These are phyloP conservation scores for Lophotis ruficrista DNA, from an alignment of 2,113 vertebrate genomes.

Conservation along the genomic window DNA sequence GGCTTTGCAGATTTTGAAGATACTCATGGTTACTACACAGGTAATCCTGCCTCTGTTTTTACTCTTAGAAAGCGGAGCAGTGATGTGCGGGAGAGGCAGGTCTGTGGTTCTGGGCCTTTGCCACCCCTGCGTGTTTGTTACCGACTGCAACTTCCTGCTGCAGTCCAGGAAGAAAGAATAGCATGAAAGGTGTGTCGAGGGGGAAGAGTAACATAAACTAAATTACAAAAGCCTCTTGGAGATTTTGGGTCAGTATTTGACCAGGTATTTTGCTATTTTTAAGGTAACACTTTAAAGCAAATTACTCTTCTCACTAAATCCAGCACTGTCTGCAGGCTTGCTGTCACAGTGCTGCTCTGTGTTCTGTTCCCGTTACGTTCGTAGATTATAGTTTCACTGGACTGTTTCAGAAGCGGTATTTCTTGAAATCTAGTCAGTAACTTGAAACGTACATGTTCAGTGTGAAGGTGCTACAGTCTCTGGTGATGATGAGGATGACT, in stretches of 20 bases:
- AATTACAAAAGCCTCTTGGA: neutral
- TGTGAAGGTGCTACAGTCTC: neutral
- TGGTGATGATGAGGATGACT: neutral
- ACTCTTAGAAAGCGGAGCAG: neutral
- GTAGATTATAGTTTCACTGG: neutral
- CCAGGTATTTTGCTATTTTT: neutral
- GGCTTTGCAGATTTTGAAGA: constrained; percentile 93
- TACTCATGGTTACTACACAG: constrained; percentile 95
- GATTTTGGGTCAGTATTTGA: neutral
- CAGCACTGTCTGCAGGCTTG: neutral
- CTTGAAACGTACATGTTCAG: rapidly evolving
- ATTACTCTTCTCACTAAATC: neutral
- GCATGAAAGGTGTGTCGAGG: neutral
- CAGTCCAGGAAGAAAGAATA: neutral
- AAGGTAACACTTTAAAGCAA: neutral
- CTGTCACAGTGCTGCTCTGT: neutral
- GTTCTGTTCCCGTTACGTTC: neutral
- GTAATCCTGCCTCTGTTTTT: constrained; percentile 67
- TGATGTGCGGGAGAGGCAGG: neutral
- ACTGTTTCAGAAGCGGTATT: neutral
- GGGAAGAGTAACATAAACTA: neutral
- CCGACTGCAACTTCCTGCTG: neutral
- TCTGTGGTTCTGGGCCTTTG: neutral
- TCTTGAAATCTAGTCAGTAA: neutral
- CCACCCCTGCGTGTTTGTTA: neutral